phyloP scores from a whole-genome alignment of 2,888 invertebrate species.

The Philonicus albiceps region DNA sequence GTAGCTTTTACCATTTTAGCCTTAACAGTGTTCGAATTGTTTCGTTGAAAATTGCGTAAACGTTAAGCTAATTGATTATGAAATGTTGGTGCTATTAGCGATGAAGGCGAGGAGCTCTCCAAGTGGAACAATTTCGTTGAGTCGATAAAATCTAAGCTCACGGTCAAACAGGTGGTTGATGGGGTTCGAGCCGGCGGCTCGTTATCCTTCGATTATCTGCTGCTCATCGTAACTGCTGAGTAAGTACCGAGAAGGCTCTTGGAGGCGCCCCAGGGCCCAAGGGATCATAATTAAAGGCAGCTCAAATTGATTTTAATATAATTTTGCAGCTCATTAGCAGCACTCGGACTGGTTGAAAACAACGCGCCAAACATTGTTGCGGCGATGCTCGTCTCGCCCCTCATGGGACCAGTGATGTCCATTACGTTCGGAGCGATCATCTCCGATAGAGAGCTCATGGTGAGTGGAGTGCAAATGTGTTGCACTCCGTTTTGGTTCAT shows the following conservation, averaged over 20 bases:
- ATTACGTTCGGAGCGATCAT: constrained; percentile 84
- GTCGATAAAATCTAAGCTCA: constrained; percentile 79
- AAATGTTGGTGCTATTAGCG: constrained; percentile 50
- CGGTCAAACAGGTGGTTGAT: constrained; percentile 85
- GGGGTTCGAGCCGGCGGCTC: constrained; percentile 77
- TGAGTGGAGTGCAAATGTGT: constrained; percentile 57
- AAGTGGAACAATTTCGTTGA: constrained; percentile 77
- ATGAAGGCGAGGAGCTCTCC: constrained; percentile 66
- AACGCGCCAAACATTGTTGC: constrained; percentile 83
- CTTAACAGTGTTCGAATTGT: background rate
- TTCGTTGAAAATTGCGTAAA: background rate
- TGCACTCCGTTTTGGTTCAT: background rate
- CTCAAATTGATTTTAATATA: constrained; percentile 1
- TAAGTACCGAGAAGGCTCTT: constrained; percentile 62
- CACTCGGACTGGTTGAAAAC: constrained; percentile 83
- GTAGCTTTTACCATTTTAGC: background rate
- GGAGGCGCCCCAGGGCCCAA: background rate
- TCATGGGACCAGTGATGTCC: constrained; percentile 89
- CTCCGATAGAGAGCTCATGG: constrained; percentile 72
- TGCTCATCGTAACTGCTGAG: constrained; percentile 83
- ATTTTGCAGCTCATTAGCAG: constrained; percentile 75
- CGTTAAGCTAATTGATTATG: constrained; percentile 13
- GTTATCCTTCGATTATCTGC: constrained; percentile 82
- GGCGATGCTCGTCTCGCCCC: constrained; percentile 78
- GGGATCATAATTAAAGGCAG: constrained; percentile 7